Evolutionary conservation across 2,797 vertebrate genomes (phyloP).

Genomic region (Ara ararauna): DNA sequence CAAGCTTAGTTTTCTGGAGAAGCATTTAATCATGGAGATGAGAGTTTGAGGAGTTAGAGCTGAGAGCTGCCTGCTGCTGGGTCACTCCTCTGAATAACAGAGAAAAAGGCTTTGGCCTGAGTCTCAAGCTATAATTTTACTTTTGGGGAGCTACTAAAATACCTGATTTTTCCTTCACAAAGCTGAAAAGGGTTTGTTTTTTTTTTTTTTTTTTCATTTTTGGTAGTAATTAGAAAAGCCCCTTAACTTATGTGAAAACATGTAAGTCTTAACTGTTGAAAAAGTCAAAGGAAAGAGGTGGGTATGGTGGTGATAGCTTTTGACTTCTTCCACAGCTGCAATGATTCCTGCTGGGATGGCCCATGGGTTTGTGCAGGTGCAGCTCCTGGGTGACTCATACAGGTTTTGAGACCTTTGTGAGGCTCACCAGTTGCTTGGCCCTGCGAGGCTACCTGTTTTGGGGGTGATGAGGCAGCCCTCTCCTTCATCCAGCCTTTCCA

Average conservation of each 20-base stretch:
- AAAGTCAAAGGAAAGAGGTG: not conserved
- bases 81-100: not conserved
- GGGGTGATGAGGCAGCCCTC: rapidly evolving
- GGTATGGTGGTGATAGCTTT: not conserved
- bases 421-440: rapidly evolving
- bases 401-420: not conserved
- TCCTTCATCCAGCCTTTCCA: rapidly evolving
- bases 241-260: not conserved
- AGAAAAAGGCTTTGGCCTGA: not conserved
- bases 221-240: not conserved
- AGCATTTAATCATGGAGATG: not conserved
- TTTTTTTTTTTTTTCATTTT: not conserved
- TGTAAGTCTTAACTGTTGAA: not conserved
- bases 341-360: no score
- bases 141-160: constrained; percentile 4
- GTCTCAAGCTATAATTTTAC: not conserved
- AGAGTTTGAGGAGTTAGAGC: not conserved
- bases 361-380: not conserved
- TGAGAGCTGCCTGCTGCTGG: not conserved
- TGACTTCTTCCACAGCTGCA: not conserved
- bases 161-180: constrained; percentile 2
- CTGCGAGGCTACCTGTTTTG: rapidly evolving
- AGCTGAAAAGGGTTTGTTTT: not conserved
- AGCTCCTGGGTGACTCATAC: rapidly evolving
- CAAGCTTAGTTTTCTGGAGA: not conserved